These are phyloP conservation scores for Petrocephalus zakoni DNA, from an alignment of 2,113 vertebrate genomes.

Conservation along the genomic window DNA sequence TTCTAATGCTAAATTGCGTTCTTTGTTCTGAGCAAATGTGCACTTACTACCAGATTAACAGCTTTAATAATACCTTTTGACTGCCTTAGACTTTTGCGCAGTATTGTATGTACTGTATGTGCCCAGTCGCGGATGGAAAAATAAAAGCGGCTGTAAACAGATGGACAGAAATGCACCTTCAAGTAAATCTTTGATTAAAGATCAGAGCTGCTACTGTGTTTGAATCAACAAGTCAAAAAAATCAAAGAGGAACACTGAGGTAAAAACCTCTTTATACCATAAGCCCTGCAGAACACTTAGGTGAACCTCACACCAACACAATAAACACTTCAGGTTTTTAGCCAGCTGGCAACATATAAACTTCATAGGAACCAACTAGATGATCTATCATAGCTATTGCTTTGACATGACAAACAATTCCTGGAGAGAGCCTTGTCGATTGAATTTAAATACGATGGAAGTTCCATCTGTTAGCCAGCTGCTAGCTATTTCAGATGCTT, in stretches of 20 bases:
- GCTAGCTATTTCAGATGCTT: conserved; percentile 14
- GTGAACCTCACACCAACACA: not conserved
- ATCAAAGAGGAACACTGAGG: not conserved
- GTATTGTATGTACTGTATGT: not conserved
- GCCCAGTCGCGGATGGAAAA: not conserved
- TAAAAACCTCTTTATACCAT: not conserved
- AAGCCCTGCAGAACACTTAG: not conserved
- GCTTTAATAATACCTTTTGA: not conserved
- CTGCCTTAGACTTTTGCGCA: not conserved
- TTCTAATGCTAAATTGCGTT: not conserved
- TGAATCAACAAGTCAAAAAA: conserved; percentile 1
- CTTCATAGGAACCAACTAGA: not conserved
- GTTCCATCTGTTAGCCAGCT: conserved; percentile 18
- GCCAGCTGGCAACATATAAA: not conserved
- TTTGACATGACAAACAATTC: conserved; percentile 10
- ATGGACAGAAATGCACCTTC: not conserved
- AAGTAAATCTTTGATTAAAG: not conserved
- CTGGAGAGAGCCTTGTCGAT: conserved; percentile 3
- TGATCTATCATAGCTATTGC: not conserved
- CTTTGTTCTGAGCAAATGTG: not conserved
- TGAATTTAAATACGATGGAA: conserved; percentile 22
- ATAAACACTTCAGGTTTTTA: not conserved
- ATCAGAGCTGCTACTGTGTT: not conserved
- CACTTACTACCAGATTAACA: not conserved
- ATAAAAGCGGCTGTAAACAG: not conserved